Conservation (phyloP, 2,113 vertebrate genomes). For the Entomyzon cyanotis region DNA sequence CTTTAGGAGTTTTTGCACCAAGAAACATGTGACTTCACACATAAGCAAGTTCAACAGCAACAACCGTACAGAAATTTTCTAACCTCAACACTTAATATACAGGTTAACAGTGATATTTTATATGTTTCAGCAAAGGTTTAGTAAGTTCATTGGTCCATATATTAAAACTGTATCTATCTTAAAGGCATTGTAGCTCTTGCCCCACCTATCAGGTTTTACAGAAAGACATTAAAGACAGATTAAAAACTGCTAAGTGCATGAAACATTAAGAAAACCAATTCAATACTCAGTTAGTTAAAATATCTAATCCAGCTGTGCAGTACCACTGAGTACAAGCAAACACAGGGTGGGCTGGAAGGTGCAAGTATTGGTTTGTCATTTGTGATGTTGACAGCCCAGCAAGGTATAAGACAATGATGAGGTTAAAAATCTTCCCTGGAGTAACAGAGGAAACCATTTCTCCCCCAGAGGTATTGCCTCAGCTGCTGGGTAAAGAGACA, state of each 20-base stretch:
- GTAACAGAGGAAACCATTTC: background rate
- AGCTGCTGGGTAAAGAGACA: conserved; percentile 11
- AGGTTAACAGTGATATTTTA: background rate
- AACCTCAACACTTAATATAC: background rate
- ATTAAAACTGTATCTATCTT: background rate
- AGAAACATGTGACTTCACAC: background rate
- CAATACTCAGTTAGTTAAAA: background rate
- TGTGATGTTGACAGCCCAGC: background rate
- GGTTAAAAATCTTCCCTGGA: conserved; percentile 29
- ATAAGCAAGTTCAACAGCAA: background rate
- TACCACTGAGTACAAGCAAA: background rate
- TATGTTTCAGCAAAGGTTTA: background rate
- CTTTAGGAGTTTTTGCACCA: background rate
- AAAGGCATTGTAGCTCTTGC: background rate
- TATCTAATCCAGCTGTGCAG: background rate
- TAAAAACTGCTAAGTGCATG: background rate
- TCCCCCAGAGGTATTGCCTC: conserved; percentile 2
- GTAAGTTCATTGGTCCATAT: background rate
- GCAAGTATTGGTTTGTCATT: background rate
- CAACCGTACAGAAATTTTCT: background rate
- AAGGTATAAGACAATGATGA: background rate
- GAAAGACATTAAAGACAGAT: background rate
- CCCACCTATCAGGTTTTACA: background rate
- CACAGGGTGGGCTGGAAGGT: background rate
- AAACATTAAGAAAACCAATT: background rate